Percentiles rank a stretch among this genome's conserved stretches.
phyloP scores from a whole-genome alignment of 2,113 vertebrate genomes.

The Mobula birostris region DNA sequence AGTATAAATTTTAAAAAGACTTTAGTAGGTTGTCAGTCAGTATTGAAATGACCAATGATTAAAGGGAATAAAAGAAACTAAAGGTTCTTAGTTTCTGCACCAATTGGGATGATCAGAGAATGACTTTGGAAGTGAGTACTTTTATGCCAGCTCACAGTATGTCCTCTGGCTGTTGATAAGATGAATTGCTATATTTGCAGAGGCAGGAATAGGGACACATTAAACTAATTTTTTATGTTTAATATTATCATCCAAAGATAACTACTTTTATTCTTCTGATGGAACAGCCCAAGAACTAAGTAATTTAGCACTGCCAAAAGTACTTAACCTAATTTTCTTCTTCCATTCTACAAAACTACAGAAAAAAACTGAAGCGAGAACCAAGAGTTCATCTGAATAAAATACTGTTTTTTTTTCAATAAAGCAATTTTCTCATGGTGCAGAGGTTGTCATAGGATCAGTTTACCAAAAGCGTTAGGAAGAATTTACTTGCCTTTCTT shows the following conservation, averaged over 20 bases:
- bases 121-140: neutral
- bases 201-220: neutral
- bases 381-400: neutral
- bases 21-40: neutral
- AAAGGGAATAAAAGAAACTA: neutral
- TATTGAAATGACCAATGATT: neutral
- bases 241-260: neutral
- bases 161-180: neutral
- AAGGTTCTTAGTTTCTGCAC: neutral
- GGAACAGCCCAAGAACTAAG: neutral
- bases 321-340: neutral
- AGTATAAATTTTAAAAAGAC: neutral
- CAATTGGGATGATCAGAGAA: neutral
- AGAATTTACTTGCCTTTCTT: neutral
- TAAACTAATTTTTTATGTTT: neutral
- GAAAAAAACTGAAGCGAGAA: neutral
- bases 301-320: neutral
- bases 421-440: neutral
- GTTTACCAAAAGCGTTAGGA: neutral
- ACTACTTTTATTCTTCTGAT: neutral
- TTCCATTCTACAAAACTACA: slow-evolving; percentile 8
- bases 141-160: neutral
- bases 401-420: neutral
- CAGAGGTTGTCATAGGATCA: neutral
- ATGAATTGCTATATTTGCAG: neutral